These are phyloP conservation scores for Lamprologus callipterus DNA, from an alignment of 2,113 vertebrate species.

Conservation along the genomic window DNA sequence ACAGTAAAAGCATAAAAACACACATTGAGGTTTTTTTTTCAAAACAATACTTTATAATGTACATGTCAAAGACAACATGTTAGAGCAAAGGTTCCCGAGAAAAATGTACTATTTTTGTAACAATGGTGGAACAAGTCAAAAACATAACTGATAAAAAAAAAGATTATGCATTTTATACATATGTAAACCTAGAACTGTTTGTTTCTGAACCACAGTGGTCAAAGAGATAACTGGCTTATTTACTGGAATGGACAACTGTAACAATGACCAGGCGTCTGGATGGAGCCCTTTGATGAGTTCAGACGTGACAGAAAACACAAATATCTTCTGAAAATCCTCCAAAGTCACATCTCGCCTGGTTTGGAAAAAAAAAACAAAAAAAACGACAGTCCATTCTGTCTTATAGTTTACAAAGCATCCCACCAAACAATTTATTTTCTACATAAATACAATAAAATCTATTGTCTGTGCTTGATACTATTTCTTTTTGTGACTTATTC, in stretches of 20 bases:
- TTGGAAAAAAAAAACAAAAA: background rate
- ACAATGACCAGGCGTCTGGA: constrained; percentile 58
- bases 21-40: constrained; percentile 72
- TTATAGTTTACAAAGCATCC: constrained; percentile 59
- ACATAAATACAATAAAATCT: constrained; percentile 86
- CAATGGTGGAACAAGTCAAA: constrained; percentile 68
- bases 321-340: constrained; percentile 32
- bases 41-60: constrained; percentile 83
- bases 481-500: constrained; percentile 70
- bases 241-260: constrained; percentile 62
- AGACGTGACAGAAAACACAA: constrained; percentile 48
- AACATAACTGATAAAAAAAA: constrained; percentile 41
- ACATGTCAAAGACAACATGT: constrained; percentile 82
- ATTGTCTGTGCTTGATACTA: constrained; percentile 78
- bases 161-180: constrained; percentile 67
- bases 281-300: constrained; percentile 67
- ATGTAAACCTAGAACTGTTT: constrained; percentile 74
- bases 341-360: constrained; percentile 21
- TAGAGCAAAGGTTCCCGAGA: constrained; percentile 70
- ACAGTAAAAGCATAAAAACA: constrained; percentile 43
- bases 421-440: constrained; percentile 74
- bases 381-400: constrained; percentile 58
- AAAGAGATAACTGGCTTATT: constrained; percentile 71
- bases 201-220: constrained; percentile 75
- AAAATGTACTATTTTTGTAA: constrained; percentile 69